Base-by-base conservation (phyloP, 1,140 invertebrate species). In the Brachionus angularis region DNA sequence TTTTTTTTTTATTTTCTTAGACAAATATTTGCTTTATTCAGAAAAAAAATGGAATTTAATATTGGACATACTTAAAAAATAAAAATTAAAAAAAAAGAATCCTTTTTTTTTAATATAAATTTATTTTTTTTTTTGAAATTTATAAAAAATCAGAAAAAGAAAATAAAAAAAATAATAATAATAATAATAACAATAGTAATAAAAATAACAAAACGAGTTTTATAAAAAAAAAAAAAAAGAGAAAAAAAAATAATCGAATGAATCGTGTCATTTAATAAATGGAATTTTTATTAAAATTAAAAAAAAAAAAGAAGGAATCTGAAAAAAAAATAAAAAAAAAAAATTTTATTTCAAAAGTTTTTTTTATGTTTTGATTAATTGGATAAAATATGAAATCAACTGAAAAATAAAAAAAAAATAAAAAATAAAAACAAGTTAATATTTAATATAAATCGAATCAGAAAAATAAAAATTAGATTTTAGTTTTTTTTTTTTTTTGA, bases 241-340 rank as follows among this genome's bases (percentile, higher is more conserved):
- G 39, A 58, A 58, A 58, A n/a, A 58, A 58, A 21, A 58, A 58
- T 58, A 39, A 58, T 42, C 33, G 39, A 58, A 58, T 58, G 39
- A 58, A 58, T 42, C 53, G 53, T 39, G 53, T 36, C 53, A 58
- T 58, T 58, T 29, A n/a, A n/a, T n/a, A n/a, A n/a, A n/a, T n/a
- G n/a, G n/a, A n/a, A n/a, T n/a, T n/a, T n/a, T n/a, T n/a, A n/a
- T n/a, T n/a, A n/a, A n/a, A n/a, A n/a, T n/a, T 55, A 34, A 31
- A 33, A 34, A 21, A 58, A 23, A 58, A 18, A 39, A 23, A 39
- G 8, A 21, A 18, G 29, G 16, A 16, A 18, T 33, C 5, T 31
- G 12, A 36, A 33, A 55, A 33, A 55, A 55, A 55, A 34, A 18
- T 31, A 12, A 55, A 16, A n/a, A 18, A 55, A n/a, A n/a, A n/a